Evolutionary conservation across 2,888 invertebrate genomes (phyloP).

Genomic region (Lasiommata megera): DNA sequence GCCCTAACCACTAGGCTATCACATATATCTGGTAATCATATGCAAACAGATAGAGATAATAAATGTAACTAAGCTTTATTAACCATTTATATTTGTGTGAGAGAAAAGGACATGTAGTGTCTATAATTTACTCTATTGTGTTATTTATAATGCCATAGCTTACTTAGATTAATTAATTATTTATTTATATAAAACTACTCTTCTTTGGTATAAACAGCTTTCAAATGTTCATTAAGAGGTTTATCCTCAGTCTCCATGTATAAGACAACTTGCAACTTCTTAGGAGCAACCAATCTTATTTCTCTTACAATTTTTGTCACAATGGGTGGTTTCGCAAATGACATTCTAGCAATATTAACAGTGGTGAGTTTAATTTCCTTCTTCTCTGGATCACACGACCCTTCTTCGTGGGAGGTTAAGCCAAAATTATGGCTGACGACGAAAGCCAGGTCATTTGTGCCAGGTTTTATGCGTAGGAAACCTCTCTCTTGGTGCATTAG

Average conservation of each 20-base stretch:
- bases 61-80: too few species aligned
- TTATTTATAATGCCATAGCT: neutral
- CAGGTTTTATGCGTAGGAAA: slow-evolving; percentile 80
- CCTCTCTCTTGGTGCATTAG: slow-evolving; percentile 85
- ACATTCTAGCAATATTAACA: slow-evolving; percentile 68
- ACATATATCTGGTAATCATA: too few species aligned
- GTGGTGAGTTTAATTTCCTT: slow-evolving; percentile 74
- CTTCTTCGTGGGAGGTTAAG: slow-evolving; percentile 82
- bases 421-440: slow-evolving; percentile 84
- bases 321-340: slow-evolving; percentile 75
- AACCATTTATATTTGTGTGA: too few species aligned
- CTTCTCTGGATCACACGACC: slow-evolving; percentile 58
- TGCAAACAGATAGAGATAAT: too few species aligned
- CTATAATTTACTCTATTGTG: neutral
- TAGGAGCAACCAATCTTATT: slow-evolving; percentile 50
- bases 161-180: too few species aligned
- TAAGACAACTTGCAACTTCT: slow-evolving; percentile 64
- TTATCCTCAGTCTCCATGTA: slow-evolving; percentile 81
- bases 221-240: slow-evolving; percentile 77
- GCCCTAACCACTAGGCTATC: too few species aligned
- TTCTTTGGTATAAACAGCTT: slow-evolving; percentile 62
- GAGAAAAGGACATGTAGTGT: neutral
- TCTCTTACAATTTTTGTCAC: slow-evolving; percentile 71
- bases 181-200: neutral
- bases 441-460: slow-evolving; percentile 75